Evolutionary conservation across 2,888 invertebrate genomes (phyloP).

Genomic region (Watsonalla cultraria): DNA sequence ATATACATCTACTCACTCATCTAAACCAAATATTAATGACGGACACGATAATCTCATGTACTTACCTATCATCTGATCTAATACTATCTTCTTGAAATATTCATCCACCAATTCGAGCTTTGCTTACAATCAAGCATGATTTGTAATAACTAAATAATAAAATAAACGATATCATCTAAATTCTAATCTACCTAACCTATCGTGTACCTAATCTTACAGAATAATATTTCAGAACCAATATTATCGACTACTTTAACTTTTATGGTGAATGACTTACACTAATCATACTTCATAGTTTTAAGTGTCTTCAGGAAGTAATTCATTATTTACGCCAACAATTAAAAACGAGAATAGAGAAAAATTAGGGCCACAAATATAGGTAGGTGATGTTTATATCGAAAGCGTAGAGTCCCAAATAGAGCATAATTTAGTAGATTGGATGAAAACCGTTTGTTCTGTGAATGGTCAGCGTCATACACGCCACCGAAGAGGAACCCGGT

Average conservation of each 20-base stretch:
- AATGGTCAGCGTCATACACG: slow-evolving; percentile 69
- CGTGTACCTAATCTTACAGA: neutral
- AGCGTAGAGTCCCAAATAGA: slow-evolving; percentile 11
- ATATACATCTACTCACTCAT: slow-evolving; percentile 7
- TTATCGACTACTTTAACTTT: no score
- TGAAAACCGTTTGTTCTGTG: slow-evolving; percentile 72
- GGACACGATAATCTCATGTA: slow-evolving; percentile 19
- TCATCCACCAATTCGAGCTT: slow-evolving; percentile 24
- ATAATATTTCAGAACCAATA: neutral
- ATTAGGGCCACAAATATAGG: neutral
- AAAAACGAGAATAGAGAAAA: no score
- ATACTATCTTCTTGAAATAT: slow-evolving; percentile 7
- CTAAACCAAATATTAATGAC: no score
- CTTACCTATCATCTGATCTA: slow-evolving; percentile 21
- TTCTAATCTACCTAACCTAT: neutral
- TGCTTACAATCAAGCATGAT: slow-evolving; percentile 36
- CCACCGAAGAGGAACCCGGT: slow-evolving; percentile 81
- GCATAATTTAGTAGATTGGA: slow-evolving; percentile 35
- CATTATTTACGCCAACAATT: no score
- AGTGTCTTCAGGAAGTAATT: no score
- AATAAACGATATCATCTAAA: neutral
- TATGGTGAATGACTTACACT: no score
- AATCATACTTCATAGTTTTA: no score
- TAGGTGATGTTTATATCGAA: neutral
- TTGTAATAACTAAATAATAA: slow-evolving; percentile 16